phyloP scores from a whole-genome alignment of 2,888 invertebrate genomes.

The Arrhopalites spinosus region DNA sequence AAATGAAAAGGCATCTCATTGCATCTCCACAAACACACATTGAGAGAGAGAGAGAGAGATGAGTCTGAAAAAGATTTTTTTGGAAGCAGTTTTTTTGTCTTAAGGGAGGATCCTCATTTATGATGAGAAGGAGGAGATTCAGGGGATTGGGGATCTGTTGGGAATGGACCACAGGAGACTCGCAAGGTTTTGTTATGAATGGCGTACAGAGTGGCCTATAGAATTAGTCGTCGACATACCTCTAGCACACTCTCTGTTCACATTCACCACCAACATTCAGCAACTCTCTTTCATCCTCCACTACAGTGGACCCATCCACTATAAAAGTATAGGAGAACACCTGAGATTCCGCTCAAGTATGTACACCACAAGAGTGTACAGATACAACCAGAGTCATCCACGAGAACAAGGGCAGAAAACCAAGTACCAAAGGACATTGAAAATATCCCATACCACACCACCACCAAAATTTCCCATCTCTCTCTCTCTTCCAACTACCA shows the following conservation, averaged over 20 bases:
- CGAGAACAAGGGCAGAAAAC: too few species aligned
- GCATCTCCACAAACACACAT: neutral
- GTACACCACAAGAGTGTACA: too few species aligned
- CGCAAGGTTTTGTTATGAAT: slow-evolving; percentile 19
- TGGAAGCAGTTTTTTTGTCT: neutral
- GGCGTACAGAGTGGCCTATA: slow-evolving; percentile 35
- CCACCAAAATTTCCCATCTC: too few species aligned
- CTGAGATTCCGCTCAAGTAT: too few species aligned
- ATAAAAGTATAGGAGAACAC: neutral
- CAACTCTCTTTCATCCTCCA: neutral
- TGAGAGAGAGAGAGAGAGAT: slow-evolving; percentile 1
- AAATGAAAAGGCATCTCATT: neutral
- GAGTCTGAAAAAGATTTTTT: neutral
- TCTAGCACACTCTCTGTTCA: slow-evolving; percentile 1
- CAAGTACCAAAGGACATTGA: too few species aligned
- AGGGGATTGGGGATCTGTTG: slow-evolving; percentile 27
- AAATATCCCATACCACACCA: neutral
- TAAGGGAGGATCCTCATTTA: slow-evolving; percentile 24
- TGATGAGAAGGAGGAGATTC: slow-evolving; percentile 8
- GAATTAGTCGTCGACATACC: slow-evolving; percentile 19
- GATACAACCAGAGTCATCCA: too few species aligned
- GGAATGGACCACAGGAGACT: slow-evolving; percentile 24
- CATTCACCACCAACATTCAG: neutral
- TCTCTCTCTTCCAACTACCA: neutral
- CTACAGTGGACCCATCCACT: neutral